Base-by-base conservation (phyloP, 30 jellyfish, hydroid and myxozoan species). In the Hydractinia symbiolongicarpus region DNA sequence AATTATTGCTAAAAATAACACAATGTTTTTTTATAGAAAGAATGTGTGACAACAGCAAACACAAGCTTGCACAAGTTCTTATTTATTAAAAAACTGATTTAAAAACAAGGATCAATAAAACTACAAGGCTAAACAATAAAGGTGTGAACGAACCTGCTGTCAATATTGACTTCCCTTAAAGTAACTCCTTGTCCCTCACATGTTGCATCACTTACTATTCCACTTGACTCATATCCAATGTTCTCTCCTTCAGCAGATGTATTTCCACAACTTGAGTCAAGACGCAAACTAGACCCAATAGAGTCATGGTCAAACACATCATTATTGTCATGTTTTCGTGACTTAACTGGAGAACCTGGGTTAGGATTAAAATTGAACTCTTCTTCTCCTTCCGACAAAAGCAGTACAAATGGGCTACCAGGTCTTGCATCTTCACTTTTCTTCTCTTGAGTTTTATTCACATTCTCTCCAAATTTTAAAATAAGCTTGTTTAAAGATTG, bases 321-420 rank as follows among this genome's bases (percentile, higher is more conserved):
- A 74, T 15, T 5, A 50, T 11, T 0, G 4, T 74, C 74, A 50
- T 74, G 68, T n/a, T 13, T n/a, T 9, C 61, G 61, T 8, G 40
- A 55, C 20, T 74, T 53, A 4, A 30, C 66, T 13, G 21, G n/a
- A 74, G 83, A 53, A 50, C 17, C 13, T 20, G 56, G 17, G 9
- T 19, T 13, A 9, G 69, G 84, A 50, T 52, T 54, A 60, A 77
- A 77, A 52, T 54, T 77, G 21, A 60, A 54, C 55, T 77, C 85
- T 6, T 77, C 85, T 17, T 77, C 85, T 7, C 85, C 85, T 54
- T 77, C 85, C 8, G 83, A 74, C 54, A 74, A 50, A 16, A 77
- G 78, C 53, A 77, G 44, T 4, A 77, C 60, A 55, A 77, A 77
- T 30, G 85, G 85, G 53, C 85, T 77, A 9, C 85, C 55, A 11